Percentiles rank a stretch among this genome's conserved stretches.
Evolutionary conservation across 2,797 vertebrate genomes (phyloP).

Genomic region (Sphenopsis melanotis): DNA sequence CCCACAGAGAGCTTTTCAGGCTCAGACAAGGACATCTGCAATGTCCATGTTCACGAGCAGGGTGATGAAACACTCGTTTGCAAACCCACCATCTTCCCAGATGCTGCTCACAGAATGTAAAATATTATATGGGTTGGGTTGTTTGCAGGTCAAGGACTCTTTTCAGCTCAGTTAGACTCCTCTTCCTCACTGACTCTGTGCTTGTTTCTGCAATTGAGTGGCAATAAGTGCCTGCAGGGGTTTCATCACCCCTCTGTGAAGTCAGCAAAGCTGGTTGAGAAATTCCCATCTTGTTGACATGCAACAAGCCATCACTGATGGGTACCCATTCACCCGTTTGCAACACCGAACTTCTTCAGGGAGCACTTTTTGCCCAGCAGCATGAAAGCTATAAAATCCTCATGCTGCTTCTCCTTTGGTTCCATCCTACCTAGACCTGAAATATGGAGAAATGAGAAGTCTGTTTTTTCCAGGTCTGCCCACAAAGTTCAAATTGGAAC

Average conservation of each 20-base stretch:
- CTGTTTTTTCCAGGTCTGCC: background rate
- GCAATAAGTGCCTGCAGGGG: background rate
- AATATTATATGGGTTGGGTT: rapidly evolving
- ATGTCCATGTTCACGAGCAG: background rate
- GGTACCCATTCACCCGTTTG: conserved; percentile 17
- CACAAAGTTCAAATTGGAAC: background rate
- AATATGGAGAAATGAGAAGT: background rate
- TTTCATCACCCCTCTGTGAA: background rate
- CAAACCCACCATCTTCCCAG: background rate
- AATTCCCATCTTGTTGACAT: background rate
- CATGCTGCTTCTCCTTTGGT: conserved; percentile 66
- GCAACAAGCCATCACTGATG: background rate
- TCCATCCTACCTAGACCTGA: conserved; percentile 74
- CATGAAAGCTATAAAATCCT: conserved; percentile 54
- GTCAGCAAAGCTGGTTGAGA: background rate
- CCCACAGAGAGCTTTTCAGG: background rate
- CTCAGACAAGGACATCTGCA: background rate
- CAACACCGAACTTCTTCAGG: conserved; percentile 47
- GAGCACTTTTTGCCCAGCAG: conserved; percentile 59
- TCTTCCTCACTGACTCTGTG: background rate
- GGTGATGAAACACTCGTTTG: background rate
- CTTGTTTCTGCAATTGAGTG: background rate
- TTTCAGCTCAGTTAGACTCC: background rate
- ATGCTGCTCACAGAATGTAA: background rate
- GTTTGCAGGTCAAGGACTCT: background rate